These are phyloP conservation scores for Sarotherodon lohbergeri DNA, from an alignment of 2,113 vertebrate species.

Conservation along the genomic window DNA sequence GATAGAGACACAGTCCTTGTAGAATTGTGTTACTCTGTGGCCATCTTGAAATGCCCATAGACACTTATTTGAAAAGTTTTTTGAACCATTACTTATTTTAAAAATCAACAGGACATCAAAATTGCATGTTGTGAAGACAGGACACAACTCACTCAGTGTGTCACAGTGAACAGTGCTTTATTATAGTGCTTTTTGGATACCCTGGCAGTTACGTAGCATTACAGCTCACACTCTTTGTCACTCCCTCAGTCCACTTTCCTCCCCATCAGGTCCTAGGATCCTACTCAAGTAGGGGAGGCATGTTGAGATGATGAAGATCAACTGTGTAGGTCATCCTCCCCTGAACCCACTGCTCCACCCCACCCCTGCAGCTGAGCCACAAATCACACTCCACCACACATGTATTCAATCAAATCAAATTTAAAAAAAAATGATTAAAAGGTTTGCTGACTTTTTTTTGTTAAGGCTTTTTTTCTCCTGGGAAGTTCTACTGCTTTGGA, in stretches of 20 bases:
- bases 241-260: too few species aligned
- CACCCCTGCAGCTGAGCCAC: not conserved
- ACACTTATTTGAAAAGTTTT: not conserved
- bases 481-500: not conserved
- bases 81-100: not conserved
- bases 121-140: not conserved
- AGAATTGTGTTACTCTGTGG: not conserved
- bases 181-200: not conserved
- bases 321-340: too few species aligned
- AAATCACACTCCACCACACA: not conserved
- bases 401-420: not conserved
- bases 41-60: not conserved
- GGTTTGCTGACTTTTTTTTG: not conserved
- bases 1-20: not conserved
- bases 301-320: too few species aligned
- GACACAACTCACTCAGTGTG: not conserved
- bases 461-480: not conserved
- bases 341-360: not conserved
- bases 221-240: too few species aligned
- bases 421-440: rapidly evolving
- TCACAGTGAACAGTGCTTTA: not conserved
- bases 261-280: too few species aligned
- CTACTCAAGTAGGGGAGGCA: too few species aligned
- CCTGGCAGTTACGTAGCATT: not conserved
- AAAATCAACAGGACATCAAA: not conserved